Evolutionary conservation across 2,113 vertebrate species (phyloP).

Genomic region (Pachycephala philippinensis): DNA sequence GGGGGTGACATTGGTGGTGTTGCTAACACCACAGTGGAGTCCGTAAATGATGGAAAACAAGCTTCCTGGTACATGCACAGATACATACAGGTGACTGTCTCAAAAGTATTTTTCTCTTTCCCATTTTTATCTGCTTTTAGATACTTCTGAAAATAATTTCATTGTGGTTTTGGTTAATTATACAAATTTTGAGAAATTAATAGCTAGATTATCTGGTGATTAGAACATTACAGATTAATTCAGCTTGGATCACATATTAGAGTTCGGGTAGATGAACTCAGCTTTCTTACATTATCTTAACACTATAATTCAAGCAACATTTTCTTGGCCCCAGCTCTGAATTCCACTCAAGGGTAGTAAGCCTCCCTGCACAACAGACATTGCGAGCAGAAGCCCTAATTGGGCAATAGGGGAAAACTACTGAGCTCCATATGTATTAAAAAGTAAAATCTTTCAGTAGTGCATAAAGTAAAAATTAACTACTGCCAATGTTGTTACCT

Average conservation of each 20-base stretch:
- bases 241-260: not conserved
- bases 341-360: not conserved
- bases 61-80: constrained; percentile 91
- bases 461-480: not conserved
- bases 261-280: not conserved
- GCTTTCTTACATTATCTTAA: not conserved
- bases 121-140: not conserved
- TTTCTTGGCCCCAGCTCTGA: not conserved
- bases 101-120: not conserved
- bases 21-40: constrained; percentile 92
- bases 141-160: not conserved
- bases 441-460: not conserved
- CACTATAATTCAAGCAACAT: not conserved
- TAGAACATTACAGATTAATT: not conserved
- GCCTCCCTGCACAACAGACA: not conserved
- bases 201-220: not conserved
- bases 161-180: not conserved
- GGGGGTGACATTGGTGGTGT: constrained; percentile 88
- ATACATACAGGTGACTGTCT: constrained; percentile 82
- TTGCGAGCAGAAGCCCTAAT: not conserved
- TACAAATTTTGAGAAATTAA: not conserved
- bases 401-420: not conserved
- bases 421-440: not conserved
- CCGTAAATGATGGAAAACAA: constrained; percentile 93
- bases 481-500: not conserved